A percentile compares a stretch with the other conserved stretches of the same genome.
Evolutionary conservation across 2,888 invertebrate species (phyloP).

Genomic region (Cataglyphis livida): DNA sequence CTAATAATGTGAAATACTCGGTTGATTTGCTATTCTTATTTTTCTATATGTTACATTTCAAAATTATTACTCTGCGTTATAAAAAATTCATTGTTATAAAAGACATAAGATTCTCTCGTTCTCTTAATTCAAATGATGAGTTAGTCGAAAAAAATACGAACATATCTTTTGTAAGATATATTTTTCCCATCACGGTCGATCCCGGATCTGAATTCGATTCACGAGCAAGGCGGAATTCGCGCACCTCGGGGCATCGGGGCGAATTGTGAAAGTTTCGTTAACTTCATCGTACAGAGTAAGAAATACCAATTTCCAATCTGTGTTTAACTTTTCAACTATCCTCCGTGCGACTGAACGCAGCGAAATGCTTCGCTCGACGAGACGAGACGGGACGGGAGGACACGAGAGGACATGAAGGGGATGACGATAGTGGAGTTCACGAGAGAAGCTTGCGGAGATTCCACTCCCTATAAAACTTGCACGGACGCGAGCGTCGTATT

Average conservation of each 20-base stretch:
- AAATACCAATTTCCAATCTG: constrained; percentile 80
- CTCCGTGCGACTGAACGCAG: constrained; percentile 48
- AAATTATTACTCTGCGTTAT: not conserved
- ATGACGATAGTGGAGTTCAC: constrained; percentile 10
- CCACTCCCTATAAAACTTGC: constrained; percentile 75
- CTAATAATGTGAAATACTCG: not conserved
- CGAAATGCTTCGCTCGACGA: constrained; percentile 5
- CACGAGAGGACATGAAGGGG: constrained; percentile 2
- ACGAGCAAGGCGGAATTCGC: constrained; percentile 51
- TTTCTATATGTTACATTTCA: not conserved
- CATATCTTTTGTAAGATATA: not conserved
- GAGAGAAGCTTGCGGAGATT: constrained; percentile 60
- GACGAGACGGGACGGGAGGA: not conserved
- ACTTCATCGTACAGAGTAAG: constrained; percentile 69
- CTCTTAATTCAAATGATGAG: not conserved
- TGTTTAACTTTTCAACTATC: constrained; percentile 80
- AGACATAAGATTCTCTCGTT: not conserved
- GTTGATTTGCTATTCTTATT: not conserved
- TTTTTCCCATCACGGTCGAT: constrained; percentile 31
- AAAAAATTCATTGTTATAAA: not conserved
- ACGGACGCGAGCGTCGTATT: constrained; percentile 61
- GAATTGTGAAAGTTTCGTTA: constrained; percentile 77
- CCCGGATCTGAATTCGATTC: constrained; percentile 48
- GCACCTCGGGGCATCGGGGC: constrained; percentile 56
- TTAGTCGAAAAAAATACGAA: not conserved